phyloP scores from a whole-genome alignment of 2,113 vertebrate genomes.

The Blennius ocellaris region DNA sequence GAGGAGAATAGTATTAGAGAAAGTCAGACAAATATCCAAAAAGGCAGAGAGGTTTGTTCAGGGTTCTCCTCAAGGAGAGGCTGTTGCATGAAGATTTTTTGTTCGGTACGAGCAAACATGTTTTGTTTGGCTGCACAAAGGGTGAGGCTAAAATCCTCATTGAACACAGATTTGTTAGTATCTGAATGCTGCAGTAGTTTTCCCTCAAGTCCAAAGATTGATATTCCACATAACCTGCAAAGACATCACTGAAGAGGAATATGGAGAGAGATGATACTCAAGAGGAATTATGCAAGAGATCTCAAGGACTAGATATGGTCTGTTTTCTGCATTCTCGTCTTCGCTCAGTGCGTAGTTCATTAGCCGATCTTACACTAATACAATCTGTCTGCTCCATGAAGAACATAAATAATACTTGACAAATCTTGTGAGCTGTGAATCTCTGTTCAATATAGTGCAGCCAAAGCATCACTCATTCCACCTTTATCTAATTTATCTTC shows the following conservation, averaged over 20 bases:
- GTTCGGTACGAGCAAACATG: slow-evolving; percentile 60
- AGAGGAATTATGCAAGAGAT: slow-evolving; percentile 67
- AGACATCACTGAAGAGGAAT: slow-evolving; percentile 70
- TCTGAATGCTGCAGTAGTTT: slow-evolving; percentile 68
- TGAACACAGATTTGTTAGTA: slow-evolving; percentile 81
- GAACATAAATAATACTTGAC: slow-evolving; percentile 36
- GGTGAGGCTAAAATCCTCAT: slow-evolving; percentile 69
- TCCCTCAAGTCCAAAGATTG: slow-evolving; percentile 72
- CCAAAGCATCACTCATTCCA: slow-evolving; percentile 20
- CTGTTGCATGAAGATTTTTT: slow-evolving; percentile 68
- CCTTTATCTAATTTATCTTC: slow-evolving; percentile 40
- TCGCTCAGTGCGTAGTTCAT: slow-evolving; percentile 44
- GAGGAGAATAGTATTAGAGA: not conserved
- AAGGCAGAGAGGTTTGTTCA: slow-evolving; percentile 45
- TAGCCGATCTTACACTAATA: slow-evolving; percentile 48
- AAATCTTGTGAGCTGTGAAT: slow-evolving; percentile 21
- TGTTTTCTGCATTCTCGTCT: slow-evolving; percentile 42
- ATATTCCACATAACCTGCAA: slow-evolving; percentile 73
- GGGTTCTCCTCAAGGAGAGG: slow-evolving; percentile 62
- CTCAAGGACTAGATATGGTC: slow-evolving; percentile 58
- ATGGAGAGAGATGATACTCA: slow-evolving; percentile 64
- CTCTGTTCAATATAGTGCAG: slow-evolving; percentile 22
- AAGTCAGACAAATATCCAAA: slow-evolving; percentile 24
- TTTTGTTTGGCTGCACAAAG: slow-evolving; percentile 64
- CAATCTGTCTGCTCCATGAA: slow-evolving; percentile 41